A percentile compares a stretch with the other conserved stretches of the same genome.
Evolutionary conservation across 1,140 invertebrate genomes (phyloP).

Genomic region (Brachionus rubens): DNA sequence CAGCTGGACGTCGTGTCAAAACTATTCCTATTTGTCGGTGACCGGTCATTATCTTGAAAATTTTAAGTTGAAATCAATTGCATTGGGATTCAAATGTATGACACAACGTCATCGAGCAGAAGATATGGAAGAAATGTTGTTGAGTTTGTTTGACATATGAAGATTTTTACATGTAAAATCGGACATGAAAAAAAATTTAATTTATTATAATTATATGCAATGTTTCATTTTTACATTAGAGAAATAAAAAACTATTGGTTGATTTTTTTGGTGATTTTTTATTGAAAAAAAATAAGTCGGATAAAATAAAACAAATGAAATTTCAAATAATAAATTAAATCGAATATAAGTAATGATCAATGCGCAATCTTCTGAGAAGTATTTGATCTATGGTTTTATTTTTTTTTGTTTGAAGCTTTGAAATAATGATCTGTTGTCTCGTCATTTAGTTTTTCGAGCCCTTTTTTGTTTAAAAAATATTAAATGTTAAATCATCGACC

Average conservation of each 20-base stretch:
- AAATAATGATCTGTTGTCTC: neutral
- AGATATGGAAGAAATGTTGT: neutral
- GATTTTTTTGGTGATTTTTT: neutral
- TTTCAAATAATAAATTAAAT: neutral
- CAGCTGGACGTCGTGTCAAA: too few relatives aligned
- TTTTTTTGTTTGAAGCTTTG: neutral
- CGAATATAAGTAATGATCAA: neutral
- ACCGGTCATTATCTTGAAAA: slow-evolving; percentile 1
- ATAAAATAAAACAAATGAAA: too few relatives aligned
- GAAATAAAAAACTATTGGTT: neutral
- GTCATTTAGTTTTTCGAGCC: slow-evolving; percentile 1
- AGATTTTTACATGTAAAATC: neutral
- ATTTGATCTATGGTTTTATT: neutral
- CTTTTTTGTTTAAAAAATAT: neutral
- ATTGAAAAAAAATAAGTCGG: neutral
- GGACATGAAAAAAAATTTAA: neutral
- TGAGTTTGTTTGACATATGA: too few relatives aligned
- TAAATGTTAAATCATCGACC: neutral
- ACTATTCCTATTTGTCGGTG: neutral
- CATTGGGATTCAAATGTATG: neutral
- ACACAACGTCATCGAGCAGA: neutral
- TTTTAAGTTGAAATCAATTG: neutral
- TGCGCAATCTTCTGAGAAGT: neutral
- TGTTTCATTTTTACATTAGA: neutral
- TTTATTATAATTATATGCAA: neutral